Conservation (phyloP, 2,888 invertebrate genomes). For the Mythimna lalbum region DNA sequence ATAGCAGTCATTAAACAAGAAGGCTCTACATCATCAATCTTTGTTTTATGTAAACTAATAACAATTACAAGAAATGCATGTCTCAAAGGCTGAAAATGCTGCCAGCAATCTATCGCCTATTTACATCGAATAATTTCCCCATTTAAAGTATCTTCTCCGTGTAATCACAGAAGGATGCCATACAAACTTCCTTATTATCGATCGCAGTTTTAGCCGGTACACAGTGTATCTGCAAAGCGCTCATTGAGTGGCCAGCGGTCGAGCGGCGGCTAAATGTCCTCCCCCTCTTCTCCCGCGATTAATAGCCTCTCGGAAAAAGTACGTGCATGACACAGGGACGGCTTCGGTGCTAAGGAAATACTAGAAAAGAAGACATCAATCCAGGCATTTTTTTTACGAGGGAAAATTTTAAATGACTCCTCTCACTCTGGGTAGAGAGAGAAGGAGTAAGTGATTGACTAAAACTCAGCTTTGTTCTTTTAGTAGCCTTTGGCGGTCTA, state of each 20-base stretch:
- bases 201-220: constrained; percentile 43
- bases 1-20: neutral
- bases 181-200: constrained; percentile 29
- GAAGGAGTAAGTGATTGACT: no score
- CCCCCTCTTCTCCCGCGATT: constrained; percentile 72
- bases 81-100: neutral
- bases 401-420: no score
- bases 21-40: neutral
- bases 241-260: constrained; percentile 60
- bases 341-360: constrained; percentile 29
- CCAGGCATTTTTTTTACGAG: no score
- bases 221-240: constrained; percentile 42
- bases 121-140: neutral
- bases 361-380: neutral
- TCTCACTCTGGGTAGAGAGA: no score
- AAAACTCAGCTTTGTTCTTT: no score
- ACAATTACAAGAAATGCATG: neutral
- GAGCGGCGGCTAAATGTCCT: constrained; percentile 76
- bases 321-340: constrained; percentile 74
- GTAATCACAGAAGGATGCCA: neutral
- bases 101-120: neutral
- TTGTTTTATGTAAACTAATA: neutral
- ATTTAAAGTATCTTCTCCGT: neutral
- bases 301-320: constrained; percentile 81
- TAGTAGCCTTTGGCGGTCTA: no score